phyloP scores from a whole-genome alignment of 2,888 invertebrate species.

The Didymodactylos carnosus region DNA sequence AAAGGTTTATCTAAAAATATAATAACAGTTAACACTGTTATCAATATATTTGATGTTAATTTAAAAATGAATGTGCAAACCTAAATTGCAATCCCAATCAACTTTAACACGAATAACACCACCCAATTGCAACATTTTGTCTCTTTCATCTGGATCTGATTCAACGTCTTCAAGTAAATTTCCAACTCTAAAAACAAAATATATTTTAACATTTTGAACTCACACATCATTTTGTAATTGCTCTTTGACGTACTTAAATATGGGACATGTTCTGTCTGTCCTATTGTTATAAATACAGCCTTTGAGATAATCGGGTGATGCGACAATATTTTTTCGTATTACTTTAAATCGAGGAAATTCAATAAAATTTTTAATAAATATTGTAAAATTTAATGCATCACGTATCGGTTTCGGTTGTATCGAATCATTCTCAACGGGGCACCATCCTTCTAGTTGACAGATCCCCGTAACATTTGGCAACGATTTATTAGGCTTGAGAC shows the following conservation, averaged over 20 bases:
- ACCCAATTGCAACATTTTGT: conserved; percentile 19
- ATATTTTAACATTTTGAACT: too few species aligned
- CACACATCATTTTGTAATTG: conserved; percentile 26
- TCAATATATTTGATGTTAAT: too few species aligned
- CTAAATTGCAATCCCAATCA: conserved; percentile 38
- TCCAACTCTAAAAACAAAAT: conserved; percentile 35
- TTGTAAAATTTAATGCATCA: neutral
- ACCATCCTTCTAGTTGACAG: neutral
- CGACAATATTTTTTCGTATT: neutral
- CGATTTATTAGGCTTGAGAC: too few species aligned
- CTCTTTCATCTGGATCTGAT: conserved; percentile 15
- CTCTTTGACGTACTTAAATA: conserved; percentile 35
- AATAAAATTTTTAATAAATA: neutral
- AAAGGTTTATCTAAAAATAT: conserved; percentile 32
- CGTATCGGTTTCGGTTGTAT: neutral
- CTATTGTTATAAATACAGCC: conserved; percentile 21
- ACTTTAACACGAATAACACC: conserved; percentile 37
- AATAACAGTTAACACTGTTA: too few species aligned
- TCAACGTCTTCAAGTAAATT: conserved; percentile 28
- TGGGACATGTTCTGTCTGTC: conserved; percentile 31
- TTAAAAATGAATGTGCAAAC: too few species aligned
- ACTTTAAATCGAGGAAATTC: neutral
- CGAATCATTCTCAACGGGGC: neutral
- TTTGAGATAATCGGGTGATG: neutral
- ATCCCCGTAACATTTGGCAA: too few species aligned